phyloP scores from a whole-genome alignment of 2,888 invertebrate genomes.

The Eupeodes luniger region DNA sequence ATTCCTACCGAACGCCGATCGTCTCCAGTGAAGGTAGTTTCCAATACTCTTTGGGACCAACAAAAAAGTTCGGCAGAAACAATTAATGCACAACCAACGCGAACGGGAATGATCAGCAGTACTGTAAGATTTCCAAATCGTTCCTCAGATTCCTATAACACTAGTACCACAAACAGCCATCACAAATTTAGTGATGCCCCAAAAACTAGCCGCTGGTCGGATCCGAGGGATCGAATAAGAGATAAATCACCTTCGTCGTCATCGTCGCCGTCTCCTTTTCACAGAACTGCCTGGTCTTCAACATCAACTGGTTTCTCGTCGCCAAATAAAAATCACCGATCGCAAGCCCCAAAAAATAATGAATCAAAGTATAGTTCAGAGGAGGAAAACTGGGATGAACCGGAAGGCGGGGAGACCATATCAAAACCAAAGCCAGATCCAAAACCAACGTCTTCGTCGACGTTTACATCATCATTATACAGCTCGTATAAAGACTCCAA shows the following conservation, averaged over 20 bases:
- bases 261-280: conserved; percentile 18
- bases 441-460: conserved; percentile 33
- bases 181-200: conserved; percentile 7
- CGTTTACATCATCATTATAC: conserved; percentile 26
- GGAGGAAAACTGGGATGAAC: conserved; percentile 70
- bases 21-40: conserved; percentile 68
- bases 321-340: conserved; percentile 5
- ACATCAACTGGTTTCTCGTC: conserved; percentile 3
- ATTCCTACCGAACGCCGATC: conserved; percentile 79
- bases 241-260: conserved; percentile 2
- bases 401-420: conserved; percentile 5
- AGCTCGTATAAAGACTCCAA: conserved; percentile 29
- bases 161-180: not conserved
- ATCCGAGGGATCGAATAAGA: conserved; percentile 13
- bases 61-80: not conserved
- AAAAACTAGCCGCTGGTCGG: conserved; percentile 40
- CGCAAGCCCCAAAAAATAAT: conserved; percentile 1
- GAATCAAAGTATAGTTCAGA: conserved; percentile 51
- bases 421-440: conserved; percentile 11
- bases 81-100: not conserved
- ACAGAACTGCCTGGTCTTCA: conserved; percentile 43
- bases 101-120: not conserved
- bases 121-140: conserved; percentile 17
- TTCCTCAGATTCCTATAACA: conserved; percentile 9
- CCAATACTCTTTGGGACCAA: conserved; percentile 15